Base-by-base conservation (phyloP, 35 echinoderm and acorn worm species). In the Stichopus chloronotus region DNA sequence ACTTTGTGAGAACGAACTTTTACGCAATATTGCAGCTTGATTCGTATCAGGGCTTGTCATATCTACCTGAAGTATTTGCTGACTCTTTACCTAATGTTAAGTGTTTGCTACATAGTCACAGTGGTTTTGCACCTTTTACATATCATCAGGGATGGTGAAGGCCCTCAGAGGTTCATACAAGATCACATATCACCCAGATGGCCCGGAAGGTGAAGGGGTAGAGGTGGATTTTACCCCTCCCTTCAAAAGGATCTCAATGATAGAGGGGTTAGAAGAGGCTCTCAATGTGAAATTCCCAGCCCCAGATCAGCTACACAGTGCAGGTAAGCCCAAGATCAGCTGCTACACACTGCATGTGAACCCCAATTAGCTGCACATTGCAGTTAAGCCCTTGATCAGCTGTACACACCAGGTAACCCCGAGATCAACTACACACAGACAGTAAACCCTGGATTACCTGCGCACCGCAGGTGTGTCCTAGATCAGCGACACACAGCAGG, bases 151-250 rank as follows among this genome's bases (percentile, higher is more conserved):
- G 16, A 96, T 99, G 95, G 97, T 99, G 9, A 95, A 76, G 20
- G 78, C 96, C 60, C 95, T 88, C 6, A 88, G 88, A n/a, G 93
- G 93, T 12, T 92, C 94, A 60, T 72, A 76, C 16, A 96, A 99
- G 69, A 92, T 99, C 23, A 93, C 55, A 4, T 99, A 92, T 84
- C 97, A 99, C 60, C 97, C 97, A 4, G 97, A 99, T 16, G 97
- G 97, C 19, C 97, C 97, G 30, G 97, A 96, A 23, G 97, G 97
- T 13, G 94, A 99, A 72, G 94, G 59, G 5, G 23, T 91, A 13
- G 97, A 99, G 68, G 76, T 99, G 54, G 97, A 99, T 61, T 99
- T 99, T 71, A 91, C 95, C 4, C 97, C 97, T 61, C 97, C 97
- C 57, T 99, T 99, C 92, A 87, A 94, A 19, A 96, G 95, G 63